phyloP scores from a whole-genome alignment of 2,888 invertebrate species.

The Thysanoteuthis rhombus region DNA sequence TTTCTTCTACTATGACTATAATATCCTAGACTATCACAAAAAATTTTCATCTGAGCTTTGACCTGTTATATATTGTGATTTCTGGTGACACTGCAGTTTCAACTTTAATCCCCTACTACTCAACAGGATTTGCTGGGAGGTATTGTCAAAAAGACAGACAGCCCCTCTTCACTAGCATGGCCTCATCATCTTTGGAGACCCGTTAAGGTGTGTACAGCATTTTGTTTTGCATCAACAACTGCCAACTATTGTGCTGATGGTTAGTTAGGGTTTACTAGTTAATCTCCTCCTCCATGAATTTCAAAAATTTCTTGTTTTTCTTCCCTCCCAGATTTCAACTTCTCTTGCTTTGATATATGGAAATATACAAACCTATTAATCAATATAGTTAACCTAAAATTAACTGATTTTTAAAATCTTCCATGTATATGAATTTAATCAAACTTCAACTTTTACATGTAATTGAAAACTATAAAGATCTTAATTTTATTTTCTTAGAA shows the following conservation, averaged over 20 bases:
- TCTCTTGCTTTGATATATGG: background rate
- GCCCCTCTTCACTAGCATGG: slow-evolving; percentile 31
- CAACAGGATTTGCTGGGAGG: slow-evolving; percentile 30
- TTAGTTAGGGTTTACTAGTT: too few relatives aligned
- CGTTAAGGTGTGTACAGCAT: slow-evolving; percentile 28
- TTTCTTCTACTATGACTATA: background rate
- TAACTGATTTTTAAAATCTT: too few relatives aligned
- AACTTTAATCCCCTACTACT: slow-evolving; percentile 25
- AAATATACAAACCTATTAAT: background rate
- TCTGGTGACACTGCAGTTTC: background rate
- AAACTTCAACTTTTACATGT: too few relatives aligned
- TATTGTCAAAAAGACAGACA: slow-evolving; percentile 31
- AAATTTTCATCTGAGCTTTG: background rate
- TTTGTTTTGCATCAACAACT: slow-evolving; percentile 18
- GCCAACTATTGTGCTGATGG: background rate
- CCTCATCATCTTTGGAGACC: slow-evolving; percentile 23
- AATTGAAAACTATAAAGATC: background rate
- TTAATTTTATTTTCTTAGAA: too few relatives aligned
- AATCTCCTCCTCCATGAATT: too few relatives aligned
- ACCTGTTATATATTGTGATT: slow-evolving; percentile 12
- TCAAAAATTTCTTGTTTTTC: background rate
- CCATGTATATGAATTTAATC: too few relatives aligned
- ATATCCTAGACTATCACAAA: background rate
- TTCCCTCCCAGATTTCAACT: background rate
- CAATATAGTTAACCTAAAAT: too few relatives aligned